phyloP scores from a whole-genome alignment of 2,113 vertebrate genomes.

The Cygnus atratus region DNA sequence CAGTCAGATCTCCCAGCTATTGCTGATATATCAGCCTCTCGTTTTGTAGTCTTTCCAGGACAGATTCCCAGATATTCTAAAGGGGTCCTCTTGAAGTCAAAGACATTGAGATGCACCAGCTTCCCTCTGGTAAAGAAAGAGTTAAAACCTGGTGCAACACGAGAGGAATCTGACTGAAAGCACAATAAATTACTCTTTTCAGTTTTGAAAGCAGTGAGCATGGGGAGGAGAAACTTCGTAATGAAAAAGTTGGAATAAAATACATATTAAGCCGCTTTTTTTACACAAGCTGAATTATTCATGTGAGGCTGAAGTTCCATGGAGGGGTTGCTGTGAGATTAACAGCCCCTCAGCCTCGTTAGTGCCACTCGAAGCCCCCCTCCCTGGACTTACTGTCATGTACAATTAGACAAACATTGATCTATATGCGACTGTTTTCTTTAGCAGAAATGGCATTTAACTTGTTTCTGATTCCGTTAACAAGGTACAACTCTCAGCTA shows the following conservation, averaged over 20 bases:
- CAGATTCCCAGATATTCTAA: not conserved
- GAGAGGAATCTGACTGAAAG: not conserved
- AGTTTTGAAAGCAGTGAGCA: not conserved
- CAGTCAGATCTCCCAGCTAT: not conserved
- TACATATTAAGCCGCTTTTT: not conserved
- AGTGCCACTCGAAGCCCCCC: not conserved
- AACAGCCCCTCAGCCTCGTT: not conserved
- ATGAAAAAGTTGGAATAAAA: not conserved
- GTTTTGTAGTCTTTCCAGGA: not conserved
- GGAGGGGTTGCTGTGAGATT: constrained; percentile 14
- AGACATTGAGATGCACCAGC: accelerated
- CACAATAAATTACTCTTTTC: not conserved
- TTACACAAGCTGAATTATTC: constrained; percentile 16
- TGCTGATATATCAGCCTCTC: not conserved
- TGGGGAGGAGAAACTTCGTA: not conserved
- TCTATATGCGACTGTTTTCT: not conserved
- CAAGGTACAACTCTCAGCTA: not conserved
- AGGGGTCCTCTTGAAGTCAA: not conserved
- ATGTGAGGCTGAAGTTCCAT: not conserved
- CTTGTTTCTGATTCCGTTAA: not conserved
- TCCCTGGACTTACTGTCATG: not conserved
- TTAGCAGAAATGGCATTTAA: not conserved
- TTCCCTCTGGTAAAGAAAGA: not conserved
- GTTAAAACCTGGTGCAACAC: not conserved
- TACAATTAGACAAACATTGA: constrained; percentile 23